Conservation (phyloP, 2,113 vertebrate genomes). For the Pongo pygmaeus region DNA sequence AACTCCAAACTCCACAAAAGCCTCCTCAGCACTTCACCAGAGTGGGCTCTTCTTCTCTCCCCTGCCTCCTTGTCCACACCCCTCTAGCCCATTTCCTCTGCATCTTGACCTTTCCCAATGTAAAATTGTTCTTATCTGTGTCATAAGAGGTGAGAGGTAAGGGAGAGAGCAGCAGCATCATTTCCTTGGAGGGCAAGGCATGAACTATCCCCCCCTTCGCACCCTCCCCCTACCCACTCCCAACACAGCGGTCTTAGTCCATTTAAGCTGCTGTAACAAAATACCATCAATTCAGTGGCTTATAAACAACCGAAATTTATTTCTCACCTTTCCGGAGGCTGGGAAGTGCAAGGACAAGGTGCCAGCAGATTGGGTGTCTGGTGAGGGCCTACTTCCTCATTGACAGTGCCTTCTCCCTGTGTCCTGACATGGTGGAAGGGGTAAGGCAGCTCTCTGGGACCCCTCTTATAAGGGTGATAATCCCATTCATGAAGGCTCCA, state of each 20-base stretch:
- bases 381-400: not conserved
- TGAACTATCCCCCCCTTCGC: not conserved
- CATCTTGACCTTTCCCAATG: not conserved
- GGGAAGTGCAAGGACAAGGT: not conserved
- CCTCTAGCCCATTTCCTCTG: not conserved
- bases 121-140: not conserved
- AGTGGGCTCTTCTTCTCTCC: not conserved
- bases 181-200: not conserved
- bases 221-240: fast-evolving
- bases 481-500: not conserved
- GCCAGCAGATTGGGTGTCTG: not conserved
- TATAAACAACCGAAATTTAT: not conserved
- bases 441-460: not conserved
- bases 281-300: not conserved
- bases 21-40: not conserved
- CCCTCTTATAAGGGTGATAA: not conserved
- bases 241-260: not conserved
- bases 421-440: not conserved
- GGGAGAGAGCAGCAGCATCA: fast-evolving
- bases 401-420: not conserved
- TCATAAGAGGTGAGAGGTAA: not conserved
- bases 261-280: not conserved
- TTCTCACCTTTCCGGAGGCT: not conserved
- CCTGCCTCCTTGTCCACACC: not conserved
- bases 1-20: not conserved